Evolutionary conservation across 1,140 invertebrate genomes (phyloP).

Genomic region (Conus ventricosus): DNA sequence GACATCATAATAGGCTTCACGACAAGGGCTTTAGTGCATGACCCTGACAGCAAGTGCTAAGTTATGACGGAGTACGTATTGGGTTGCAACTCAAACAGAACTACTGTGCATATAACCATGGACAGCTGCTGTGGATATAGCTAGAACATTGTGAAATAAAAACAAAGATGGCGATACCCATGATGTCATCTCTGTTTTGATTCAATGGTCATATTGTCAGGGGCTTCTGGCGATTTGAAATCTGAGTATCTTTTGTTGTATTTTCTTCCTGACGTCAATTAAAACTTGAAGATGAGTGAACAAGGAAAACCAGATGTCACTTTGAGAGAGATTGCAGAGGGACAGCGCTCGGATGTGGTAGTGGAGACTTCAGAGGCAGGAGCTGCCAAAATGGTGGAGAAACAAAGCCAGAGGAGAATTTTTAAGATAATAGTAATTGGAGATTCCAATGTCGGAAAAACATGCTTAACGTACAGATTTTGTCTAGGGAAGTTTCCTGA

Average conservation of each 20-base stretch:
- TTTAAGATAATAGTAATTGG: constrained; percentile 90
- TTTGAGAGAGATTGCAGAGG: background rate
- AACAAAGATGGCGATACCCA: constrained; percentile 56
- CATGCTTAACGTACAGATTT: constrained; percentile 87
- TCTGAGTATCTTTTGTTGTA: background rate
- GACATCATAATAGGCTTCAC: too few relatives aligned
- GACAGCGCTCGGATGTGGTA: constrained; percentile 1
- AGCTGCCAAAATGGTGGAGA: constrained; percentile 64
- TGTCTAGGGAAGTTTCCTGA: constrained; percentile 86
- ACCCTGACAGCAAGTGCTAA: too few relatives aligned
- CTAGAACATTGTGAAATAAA: background rate
- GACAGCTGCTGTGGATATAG: background rate
- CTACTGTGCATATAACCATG: too few relatives aligned
- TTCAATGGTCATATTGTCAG: background rate
- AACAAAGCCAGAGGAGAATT: constrained; percentile 74
- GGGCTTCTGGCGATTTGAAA: background rate
- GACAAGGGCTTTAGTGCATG: too few relatives aligned
- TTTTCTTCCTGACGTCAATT: background rate
- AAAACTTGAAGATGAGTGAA: constrained; percentile 17
- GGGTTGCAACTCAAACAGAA: too few relatives aligned
- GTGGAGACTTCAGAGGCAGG: constrained; percentile 40
- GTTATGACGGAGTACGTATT: too few relatives aligned
- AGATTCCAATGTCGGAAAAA: constrained; percentile 89
- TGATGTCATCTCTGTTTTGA: constrained; percentile 24
- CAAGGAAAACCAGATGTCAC: background rate